phyloP scores from a whole-genome alignment of 2,888 invertebrate species.

The Tuberolachnus salignus region DNA sequence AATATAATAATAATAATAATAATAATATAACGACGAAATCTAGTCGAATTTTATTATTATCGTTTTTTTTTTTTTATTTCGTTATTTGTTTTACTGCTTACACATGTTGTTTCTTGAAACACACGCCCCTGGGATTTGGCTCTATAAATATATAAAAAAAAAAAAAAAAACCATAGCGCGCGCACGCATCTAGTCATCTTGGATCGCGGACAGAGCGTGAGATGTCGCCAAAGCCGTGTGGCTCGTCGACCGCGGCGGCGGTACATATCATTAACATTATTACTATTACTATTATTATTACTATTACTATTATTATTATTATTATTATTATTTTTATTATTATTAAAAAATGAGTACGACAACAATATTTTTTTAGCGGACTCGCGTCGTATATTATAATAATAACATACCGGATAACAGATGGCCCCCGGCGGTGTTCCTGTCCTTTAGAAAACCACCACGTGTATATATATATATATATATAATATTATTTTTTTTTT shows the following conservation, averaged over 20 bases:
- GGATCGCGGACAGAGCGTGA: slow-evolving; percentile 15
- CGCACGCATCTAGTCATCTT: not conserved
- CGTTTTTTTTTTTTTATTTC: not conserved
- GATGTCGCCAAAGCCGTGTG: slow-evolving; percentile 29
- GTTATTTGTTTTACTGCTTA: slow-evolving; percentile 34
- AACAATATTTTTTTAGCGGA: slow-evolving; percentile 27
- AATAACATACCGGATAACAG: not conserved
- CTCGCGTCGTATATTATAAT: slow-evolving; percentile 12
- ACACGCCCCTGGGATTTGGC: slow-evolving; percentile 25
- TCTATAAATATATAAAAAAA: slow-evolving; percentile 45
- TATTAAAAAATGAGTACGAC: slow-evolving; percentile 6
- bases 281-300: no score
- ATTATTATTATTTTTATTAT: no score
- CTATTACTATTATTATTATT: no score
- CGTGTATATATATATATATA: no score
- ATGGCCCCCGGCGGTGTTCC: not conserved
- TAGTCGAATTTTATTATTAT: slow-evolving; percentile 25
- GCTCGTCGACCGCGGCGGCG: slow-evolving; percentile 24
- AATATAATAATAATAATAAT: not conserved
- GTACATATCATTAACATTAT: no score
- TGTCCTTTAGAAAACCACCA: slow-evolving; percentile 3
- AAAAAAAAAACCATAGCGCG: not conserved
- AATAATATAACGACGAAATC: slow-evolving; percentile 13
- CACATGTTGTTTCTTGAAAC: slow-evolving; percentile 24
- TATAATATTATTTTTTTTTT: slow-evolving; percentile 28